Evolutionary conservation across 2,797 vertebrate genomes (phyloP).

Genomic region (Hozukius guyotensis): DNA sequence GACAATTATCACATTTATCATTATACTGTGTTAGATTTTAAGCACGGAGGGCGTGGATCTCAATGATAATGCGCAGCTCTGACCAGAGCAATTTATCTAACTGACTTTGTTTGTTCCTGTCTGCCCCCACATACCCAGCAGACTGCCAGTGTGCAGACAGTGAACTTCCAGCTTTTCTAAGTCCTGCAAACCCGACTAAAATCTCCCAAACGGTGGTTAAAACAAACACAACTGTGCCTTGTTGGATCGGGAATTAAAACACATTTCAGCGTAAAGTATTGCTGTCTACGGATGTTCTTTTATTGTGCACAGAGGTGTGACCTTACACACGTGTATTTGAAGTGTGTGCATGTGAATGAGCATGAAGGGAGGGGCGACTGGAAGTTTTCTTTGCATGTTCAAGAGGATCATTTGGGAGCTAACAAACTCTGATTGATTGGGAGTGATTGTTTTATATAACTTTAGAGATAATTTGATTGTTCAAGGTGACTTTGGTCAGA

Average conservation of each 20-base stretch:
- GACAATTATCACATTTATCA: constrained; percentile 11
- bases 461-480: constrained; percentile 73
- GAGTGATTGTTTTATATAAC: constrained; percentile 74
- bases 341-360: background rate
- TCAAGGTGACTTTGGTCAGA: constrained; percentile 79
- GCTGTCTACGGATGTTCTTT: background rate
- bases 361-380: background rate
- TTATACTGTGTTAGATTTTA: background rate
- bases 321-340: constrained; percentile 7
- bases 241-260: constrained; percentile 53
- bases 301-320: constrained; percentile 16
- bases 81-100: constrained; percentile 27
- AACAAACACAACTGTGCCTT: constrained; percentile 55
- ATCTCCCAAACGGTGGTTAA: constrained; percentile 28
- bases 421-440: constrained; percentile 72
- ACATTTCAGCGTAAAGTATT: constrained; percentile 7
- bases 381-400: background rate
- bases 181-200: constrained; percentile 6
- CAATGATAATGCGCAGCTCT: constrained; percentile 20
- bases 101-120: constrained; percentile 32
- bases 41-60: constrained; percentile 7
- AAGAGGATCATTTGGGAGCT: constrained; percentile 32
- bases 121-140: constrained; percentile 24
- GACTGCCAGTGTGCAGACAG: constrained; percentile 18
- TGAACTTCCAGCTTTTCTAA: constrained; percentile 39